A percentile compares a stretch with the other conserved stretches of the same genome.
Conservation (phyloP, 2,888 invertebrate genomes). For the Netelia inedita region DNA sequence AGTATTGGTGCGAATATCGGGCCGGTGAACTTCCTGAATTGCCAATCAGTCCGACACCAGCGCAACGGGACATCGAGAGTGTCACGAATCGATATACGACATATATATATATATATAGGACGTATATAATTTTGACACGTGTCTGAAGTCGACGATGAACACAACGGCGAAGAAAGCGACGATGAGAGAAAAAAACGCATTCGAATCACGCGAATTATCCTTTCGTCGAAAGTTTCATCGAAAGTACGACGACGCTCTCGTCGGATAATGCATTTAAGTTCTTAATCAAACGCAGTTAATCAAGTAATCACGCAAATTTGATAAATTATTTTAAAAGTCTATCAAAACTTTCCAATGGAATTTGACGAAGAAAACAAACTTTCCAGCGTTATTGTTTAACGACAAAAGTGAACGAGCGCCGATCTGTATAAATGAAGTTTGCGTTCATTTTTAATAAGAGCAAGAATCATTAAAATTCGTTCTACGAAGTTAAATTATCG, state of each 20-base stretch:
- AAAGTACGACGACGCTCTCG: neutral
- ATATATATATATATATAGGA: neutral
- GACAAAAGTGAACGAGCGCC: neutral
- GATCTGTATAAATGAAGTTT: too few relatives aligned
- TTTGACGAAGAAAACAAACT: neutral
- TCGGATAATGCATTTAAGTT: neutral
- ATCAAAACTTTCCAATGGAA: neutral
- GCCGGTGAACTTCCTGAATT: slow-evolving; percentile 85
- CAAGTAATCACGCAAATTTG: neutral
- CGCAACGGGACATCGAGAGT: slow-evolving; percentile 46
- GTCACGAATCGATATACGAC: slow-evolving; percentile 37
- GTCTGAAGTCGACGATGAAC: too few relatives aligned
- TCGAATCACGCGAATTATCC: neutral
- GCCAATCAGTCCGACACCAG: slow-evolving; percentile 66
- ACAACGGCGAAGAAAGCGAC: too few relatives aligned
- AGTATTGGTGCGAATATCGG: slow-evolving; percentile 87
- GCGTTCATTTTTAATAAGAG: too few relatives aligned
- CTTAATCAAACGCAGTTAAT: neutral
- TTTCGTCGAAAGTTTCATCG: neutral
- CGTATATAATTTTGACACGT: neutral
- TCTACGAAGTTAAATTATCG: too few relatives aligned
- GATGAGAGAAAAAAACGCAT: neutral
- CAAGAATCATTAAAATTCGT: too few relatives aligned
- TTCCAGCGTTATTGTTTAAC: neutral
- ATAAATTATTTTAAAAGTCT: neutral